Evolutionary conservation across 2,113 vertebrate genomes (phyloP), one percentile per base, ranked within the genome.

Genomic region (Tringa solitaria): DNA sequence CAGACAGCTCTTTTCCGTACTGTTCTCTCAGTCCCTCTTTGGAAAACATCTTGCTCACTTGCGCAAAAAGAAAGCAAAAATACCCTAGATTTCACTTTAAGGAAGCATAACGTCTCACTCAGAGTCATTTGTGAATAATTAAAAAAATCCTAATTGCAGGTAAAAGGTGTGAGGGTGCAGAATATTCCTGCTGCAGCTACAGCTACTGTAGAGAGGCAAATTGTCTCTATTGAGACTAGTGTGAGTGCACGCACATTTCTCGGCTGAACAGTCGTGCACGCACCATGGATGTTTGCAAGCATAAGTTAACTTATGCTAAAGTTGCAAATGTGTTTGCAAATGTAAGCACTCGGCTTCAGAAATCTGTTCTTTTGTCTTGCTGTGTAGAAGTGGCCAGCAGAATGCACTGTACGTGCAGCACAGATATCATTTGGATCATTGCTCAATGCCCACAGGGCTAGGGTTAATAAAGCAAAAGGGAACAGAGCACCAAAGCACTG

Each of bases 391-490:
- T 37, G 83, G 85, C 92, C 91, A 92, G 59, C 82, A 93, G 77
- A 94, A 94, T 63, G 90, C 91, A 95, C 78, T 89, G 50, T 80
- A 90, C 37, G n/a, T 87, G 91, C 87, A 91, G 73, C 74, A 60
- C 39, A 84, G 82, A 85, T n/a, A 91, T 3, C 11, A 70, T 80
- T 75, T 75, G 57, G 41, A 87, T 46, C 63, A 77, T 96, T 97
- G 89, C 89, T 96, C 91, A 96, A 84, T 90, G 83, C 84, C 80
- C 88, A 77, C 57, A 89, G 89, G 92, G 69, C 84, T 84, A 77
- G 84, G 53, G 37, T 90, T 95, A 96, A 90, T 73, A 96, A 96
- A 94, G 94, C 65, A 76, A 96, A 97, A 96, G 91, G 87, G 65
- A 95, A 91, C 61, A 88, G 83, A 74, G 63, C 69, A 93, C 89